phyloP scores from a whole-genome alignment of 2,797 vertebrate species.

The Geotria australis region DNA sequence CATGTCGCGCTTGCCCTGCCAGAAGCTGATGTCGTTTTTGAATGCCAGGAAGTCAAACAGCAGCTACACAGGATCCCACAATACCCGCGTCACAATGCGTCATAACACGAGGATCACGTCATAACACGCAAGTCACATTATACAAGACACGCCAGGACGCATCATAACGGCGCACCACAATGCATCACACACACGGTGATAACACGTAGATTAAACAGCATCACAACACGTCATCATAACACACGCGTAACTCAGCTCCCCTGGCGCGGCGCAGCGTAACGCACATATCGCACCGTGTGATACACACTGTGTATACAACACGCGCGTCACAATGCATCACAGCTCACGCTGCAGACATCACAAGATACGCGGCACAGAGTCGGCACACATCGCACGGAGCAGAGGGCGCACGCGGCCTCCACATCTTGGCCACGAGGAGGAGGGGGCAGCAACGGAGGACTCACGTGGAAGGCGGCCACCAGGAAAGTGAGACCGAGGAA shows the following conservation, averaged over 20 bases:
- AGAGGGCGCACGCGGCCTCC: no score
- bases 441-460: slow-evolving; percentile 1
- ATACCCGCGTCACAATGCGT: no score
- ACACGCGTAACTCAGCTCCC: no score
- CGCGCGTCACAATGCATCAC: background rate
- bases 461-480: slow-evolving; percentile 69
- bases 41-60: slow-evolving; percentile 79
- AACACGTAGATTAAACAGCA: background rate
- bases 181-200: background rate
- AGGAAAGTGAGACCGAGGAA: slow-evolving; percentile 53
- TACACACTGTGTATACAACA: background rate
- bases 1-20: slow-evolving; percentile 70
- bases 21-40: slow-evolving; percentile 75
- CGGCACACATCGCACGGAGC: no score
- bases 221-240: background rate
- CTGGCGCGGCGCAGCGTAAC: no score
- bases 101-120: no score
- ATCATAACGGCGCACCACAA: no score
- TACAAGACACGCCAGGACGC: no score
- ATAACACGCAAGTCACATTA: no score
- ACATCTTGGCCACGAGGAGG: no score
- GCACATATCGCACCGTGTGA: background rate
- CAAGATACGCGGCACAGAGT: no score
- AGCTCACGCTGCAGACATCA: no score
- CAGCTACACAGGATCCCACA: slow-evolving; percentile 19